Conservation (phyloP, 2,797 vertebrate species). For the Danionella dracula region DNA sequence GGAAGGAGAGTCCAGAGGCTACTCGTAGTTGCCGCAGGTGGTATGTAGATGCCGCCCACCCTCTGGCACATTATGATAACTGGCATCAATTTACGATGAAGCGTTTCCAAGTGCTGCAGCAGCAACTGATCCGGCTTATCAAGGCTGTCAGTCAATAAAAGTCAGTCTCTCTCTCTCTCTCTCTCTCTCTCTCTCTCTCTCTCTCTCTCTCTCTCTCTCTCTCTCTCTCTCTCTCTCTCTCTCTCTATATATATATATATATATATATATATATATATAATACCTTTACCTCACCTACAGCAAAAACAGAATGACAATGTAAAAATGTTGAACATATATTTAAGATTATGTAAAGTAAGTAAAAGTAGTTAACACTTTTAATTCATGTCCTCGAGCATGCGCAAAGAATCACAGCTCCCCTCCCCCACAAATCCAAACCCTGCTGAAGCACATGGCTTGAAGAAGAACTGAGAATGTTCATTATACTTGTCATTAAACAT, state of each 20-base stretch:
- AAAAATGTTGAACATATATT: no score
- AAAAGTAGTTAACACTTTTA: no score
- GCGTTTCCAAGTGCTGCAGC: conserved; percentile 17
- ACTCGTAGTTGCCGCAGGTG: conserved; percentile 9
- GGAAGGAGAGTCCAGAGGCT: conserved; percentile 18
- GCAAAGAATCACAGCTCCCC: no score
- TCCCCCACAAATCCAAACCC: no score
- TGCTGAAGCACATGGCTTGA: no score
- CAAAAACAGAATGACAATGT: no score
- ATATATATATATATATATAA: no score
- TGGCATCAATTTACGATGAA: conserved; percentile 53
- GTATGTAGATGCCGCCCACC: conserved; percentile 26
- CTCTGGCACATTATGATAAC: conserved; percentile 36
- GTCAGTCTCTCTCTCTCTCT: conserved; percentile 43
- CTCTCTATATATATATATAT: conserved; percentile 26
- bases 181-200: conserved; percentile 38
- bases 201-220: conserved; percentile 45
- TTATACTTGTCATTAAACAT: no score
- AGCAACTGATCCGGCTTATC: conserved; percentile 63
- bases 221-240: conserved; percentile 20
- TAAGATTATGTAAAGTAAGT: no score
- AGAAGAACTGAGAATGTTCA: no score
- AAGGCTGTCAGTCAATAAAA: conserved; percentile 56
- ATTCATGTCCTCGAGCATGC: no score
- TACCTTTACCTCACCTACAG: no score